phyloP scores from a whole-genome alignment of 2,888 invertebrate species.

The Theodoxus fluviatilis region DNA sequence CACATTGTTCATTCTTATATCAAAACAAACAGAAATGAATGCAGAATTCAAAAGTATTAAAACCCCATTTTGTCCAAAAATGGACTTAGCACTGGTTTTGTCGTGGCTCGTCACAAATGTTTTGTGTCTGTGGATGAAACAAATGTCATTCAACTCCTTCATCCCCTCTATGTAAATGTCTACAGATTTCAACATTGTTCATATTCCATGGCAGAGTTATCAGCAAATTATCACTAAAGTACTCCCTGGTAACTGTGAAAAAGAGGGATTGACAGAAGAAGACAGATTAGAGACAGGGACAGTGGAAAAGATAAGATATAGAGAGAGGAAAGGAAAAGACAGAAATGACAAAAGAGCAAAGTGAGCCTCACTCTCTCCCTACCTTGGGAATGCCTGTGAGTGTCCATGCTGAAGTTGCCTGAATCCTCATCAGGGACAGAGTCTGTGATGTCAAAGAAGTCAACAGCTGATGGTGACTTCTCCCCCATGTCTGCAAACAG shows the following conservation, averaged over 20 bases:
- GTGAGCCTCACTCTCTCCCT: constrained; percentile 10
- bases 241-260: not conserved
- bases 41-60: no score
- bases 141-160: no score
- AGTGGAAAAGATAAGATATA: not conserved
- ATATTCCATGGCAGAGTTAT: no score
- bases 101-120: no score
- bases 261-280: constrained; percentile 4
- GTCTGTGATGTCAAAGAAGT: constrained; percentile 93
- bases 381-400: not conserved
- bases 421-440: constrained; percentile 85
- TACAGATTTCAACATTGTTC: no score
- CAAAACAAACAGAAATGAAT: no score
- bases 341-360: not conserved
- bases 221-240: no score
- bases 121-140: no score
- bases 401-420: constrained; percentile 12
- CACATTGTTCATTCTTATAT: no score
- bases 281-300: not conserved
- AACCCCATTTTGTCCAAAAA: no score
- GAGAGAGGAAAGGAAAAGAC: not conserved
- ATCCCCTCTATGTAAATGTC: no score
- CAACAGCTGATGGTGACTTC: constrained; percentile 74
- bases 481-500: constrained; percentile 40
- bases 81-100: no score